These are phyloP conservation scores for Pasiphila rectangulata DNA, from an alignment of 2,888 invertebrate species.

Conservation along the genomic window DNA sequence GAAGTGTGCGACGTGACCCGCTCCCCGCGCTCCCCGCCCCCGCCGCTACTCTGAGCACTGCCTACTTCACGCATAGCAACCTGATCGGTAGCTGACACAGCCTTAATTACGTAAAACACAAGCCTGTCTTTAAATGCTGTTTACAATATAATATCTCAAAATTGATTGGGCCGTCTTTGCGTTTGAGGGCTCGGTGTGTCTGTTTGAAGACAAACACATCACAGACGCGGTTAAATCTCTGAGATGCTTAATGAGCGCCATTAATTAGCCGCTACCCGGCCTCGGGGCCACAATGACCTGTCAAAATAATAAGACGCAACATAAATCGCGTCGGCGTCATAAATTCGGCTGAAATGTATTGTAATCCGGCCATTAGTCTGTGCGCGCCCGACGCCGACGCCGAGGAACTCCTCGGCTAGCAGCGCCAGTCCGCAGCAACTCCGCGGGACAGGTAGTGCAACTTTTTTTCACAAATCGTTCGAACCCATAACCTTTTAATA, in stretches of 20 bases:
- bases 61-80: too few species aligned
- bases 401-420: too few species aligned
- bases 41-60: neutral
- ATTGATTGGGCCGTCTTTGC: neutral
- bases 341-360: slow-evolving; percentile 55
- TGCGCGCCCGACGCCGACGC: too few species aligned
- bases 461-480: too few species aligned
- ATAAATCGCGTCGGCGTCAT: slow-evolving; percentile 60
- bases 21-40: neutral
- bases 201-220: neutral
- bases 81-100: too few species aligned
- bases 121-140: neutral
- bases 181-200: neutral
- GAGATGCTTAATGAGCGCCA: slow-evolving; percentile 20
- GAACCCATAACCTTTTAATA: too few species aligned
- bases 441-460: slow-evolving; percentile 15
- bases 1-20: slow-evolving; percentile 27
- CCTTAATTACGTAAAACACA: too few species aligned
- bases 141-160: neutral
- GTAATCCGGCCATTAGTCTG: slow-evolving; percentile 68
- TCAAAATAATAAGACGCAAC: slow-evolving; percentile 68
- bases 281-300: slow-evolving; percentile 56
- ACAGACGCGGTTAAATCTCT: slow-evolving; percentile 9
- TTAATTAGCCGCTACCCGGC: slow-evolving; percentile 29
- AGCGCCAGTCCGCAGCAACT: slow-evolving; percentile 16